These are phyloP conservation scores for Drosophila melanica DNA, from an alignment of 1,140 invertebrate genomes.

Conservation along the genomic window DNA sequence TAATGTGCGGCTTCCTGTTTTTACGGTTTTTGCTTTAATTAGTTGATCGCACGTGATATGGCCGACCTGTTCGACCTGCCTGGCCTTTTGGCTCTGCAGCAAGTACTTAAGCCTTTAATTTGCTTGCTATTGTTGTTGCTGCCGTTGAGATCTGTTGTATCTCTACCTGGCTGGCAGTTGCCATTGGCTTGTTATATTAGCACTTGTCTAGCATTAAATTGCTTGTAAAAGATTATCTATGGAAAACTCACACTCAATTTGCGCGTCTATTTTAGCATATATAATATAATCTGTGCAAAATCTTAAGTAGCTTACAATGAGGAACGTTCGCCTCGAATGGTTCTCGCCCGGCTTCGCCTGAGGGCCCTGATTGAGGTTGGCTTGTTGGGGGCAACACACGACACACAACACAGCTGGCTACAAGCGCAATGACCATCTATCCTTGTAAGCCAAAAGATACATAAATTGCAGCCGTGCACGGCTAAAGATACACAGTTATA, in stretches of 20 bases:
- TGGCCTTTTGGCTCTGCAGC: constrained; percentile 14
- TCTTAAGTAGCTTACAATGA: constrained; percentile 82
- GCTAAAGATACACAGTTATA: constrained; percentile 21
- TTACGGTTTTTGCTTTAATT: constrained; percentile 77
- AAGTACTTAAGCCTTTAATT: constrained; percentile 54
- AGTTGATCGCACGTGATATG: constrained; percentile 80
- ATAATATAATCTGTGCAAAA: constrained; percentile 79
- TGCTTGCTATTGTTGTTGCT: constrained; percentile 39
- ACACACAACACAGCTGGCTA: constrained; percentile 37
- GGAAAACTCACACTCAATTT: constrained; percentile 82
- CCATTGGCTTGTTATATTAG: constrained; percentile 70
- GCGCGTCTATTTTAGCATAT: constrained; percentile 78
- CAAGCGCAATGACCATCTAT: constrained; percentile 63
- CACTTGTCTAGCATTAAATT: constrained; percentile 81
- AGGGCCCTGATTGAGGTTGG: constrained; percentile 46
- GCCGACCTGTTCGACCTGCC: constrained; percentile 25
- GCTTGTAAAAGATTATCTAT: constrained; percentile 81
- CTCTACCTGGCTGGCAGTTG: constrained; percentile 34
- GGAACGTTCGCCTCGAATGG: constrained; percentile 44
- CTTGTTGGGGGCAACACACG: constrained; percentile 3
- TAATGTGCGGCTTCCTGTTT: constrained; percentile 81
- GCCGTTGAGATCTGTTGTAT: constrained; percentile 17
- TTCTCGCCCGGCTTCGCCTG: not conserved
- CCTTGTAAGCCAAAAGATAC: constrained; percentile 79
- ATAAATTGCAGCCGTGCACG: constrained; percentile 76